These are phyloP conservation scores for Pangasianodon gigas DNA, from an alignment of 2,113 vertebrate genomes.

Conservation along the genomic window DNA sequence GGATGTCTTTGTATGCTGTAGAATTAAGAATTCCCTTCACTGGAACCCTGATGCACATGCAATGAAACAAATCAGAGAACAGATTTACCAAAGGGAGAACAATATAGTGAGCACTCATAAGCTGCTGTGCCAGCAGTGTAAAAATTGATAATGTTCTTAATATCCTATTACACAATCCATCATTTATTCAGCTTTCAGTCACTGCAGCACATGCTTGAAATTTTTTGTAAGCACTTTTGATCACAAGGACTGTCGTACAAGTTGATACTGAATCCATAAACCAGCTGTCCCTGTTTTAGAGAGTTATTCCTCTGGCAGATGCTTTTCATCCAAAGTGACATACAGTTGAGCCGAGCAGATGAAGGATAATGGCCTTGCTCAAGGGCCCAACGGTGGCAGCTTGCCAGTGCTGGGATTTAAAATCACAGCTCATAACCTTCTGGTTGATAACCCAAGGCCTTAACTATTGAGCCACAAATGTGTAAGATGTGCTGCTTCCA, in stretches of 20 bases:
- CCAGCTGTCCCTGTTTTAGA: neutral
- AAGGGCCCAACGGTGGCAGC: neutral
- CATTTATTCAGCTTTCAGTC: neutral
- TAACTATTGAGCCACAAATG: neutral
- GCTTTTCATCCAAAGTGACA: neutral
- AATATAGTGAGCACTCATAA: neutral
- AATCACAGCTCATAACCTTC: neutral
- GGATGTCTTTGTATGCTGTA: neutral
- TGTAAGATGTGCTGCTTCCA: neutral
- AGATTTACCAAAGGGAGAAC: neutral
- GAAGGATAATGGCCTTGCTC: neutral
- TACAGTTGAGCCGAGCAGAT: neutral
- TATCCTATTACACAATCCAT: neutral
- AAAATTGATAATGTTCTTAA: neutral
- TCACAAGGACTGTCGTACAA: neutral
- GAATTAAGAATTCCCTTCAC: neutral
- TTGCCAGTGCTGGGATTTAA: neutral
- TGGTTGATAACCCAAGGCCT: neutral
- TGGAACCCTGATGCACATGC: neutral
- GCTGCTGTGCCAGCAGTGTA: neutral
- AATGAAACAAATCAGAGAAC: neutral
- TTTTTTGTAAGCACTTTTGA: neutral
- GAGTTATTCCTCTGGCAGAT: neutral
- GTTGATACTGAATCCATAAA: neutral
- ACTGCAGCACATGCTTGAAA: neutral